Base-by-base conservation (phyloP, 2,888 invertebrate species). In the Kuschelorhynchus macadamiae region DNA sequence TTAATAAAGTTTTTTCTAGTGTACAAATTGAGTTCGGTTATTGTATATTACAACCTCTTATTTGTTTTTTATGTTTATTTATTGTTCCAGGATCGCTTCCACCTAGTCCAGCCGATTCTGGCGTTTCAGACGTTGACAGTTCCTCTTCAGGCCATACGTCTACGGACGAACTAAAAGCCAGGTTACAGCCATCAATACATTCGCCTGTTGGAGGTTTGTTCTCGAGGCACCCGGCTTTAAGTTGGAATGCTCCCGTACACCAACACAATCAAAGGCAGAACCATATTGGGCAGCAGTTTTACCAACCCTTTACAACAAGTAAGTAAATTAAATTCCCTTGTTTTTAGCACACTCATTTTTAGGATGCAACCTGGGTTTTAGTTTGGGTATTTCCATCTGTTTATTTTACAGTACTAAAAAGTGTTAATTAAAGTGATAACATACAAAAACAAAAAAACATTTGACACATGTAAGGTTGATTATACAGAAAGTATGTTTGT, bases 41-140 rank as follows among this genome's bases (percentile, higher is more conserved):
- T n/a, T n/a, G n/a, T n/a, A n/a, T n/a, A n/a, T n/a, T n/a, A n/a
- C n/a, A n/a, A n/a, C n/a, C 25, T 25, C 7, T 25, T 25, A 7
- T 17, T 33, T 33, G 49, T 52, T 33, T 36, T 44, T 52, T 52
- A 18, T 52, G n/a, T 55, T 8, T 41, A 12, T 50, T 42, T 36
- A 53, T 70, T 71, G 50, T 78, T 80, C 0, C 87, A 94, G 97
- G 96, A 84, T 97, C 97, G 78, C 90, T 97, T 82, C 97, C 97
- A 72, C 97, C 97, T 59, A 97, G 96, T 84, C 97, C 97, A 72
- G 97, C 97, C 57, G 97, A 98, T 88, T 96, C 96, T 82, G 97
- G 97, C 71, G 97, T 97, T 56, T 96, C 96, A 66, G 97, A 97
- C 85, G 96, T 97, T 79, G 97, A 97, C 86, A 96, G 96, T 76